Percentiles rank a stretch among this genome's conserved stretches.
These are phyloP conservation scores for Clamator glandarius DNA, from an alignment of 2,797 vertebrate genomes.

Conservation along the genomic window DNA sequence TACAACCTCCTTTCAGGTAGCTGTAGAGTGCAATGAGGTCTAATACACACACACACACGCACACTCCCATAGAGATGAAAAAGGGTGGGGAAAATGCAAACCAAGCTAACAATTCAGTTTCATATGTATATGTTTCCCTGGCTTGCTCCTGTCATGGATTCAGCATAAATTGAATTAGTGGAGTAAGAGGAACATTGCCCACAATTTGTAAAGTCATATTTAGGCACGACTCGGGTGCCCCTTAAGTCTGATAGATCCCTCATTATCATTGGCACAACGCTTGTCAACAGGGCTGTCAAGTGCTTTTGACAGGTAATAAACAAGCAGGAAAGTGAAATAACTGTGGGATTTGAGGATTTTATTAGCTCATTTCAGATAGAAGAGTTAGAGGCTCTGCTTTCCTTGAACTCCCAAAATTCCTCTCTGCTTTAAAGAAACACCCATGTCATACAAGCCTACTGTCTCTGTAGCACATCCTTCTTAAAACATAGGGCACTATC, in stretches of 20 bases:
- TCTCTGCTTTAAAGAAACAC: background rate
- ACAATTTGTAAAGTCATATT: background rate
- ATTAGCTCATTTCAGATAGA: background rate
- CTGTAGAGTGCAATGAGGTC: too few relatives aligned
- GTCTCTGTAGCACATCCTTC: background rate
- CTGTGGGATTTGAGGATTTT: background rate
- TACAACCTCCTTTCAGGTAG: too few relatives aligned
- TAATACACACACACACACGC: rapidly evolving
- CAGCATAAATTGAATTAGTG: background rate
- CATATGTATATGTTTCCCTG: background rate
- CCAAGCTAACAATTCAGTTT: background rate
- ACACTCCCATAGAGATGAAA: background rate
- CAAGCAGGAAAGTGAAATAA: background rate
- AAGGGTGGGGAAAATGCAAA: background rate
- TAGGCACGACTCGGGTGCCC: background rate
- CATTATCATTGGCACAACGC: background rate
- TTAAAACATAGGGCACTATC: background rate
- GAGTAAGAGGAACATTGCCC: background rate
- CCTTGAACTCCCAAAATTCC: background rate
- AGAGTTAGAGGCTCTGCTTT: background rate
- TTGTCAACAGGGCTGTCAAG: background rate
- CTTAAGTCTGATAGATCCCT: background rate
- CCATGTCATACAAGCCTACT: background rate
- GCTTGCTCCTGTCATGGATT: rapidly evolving
- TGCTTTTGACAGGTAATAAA: background rate